phyloP scores from a whole-genome alignment of 2,888 invertebrate genomes.

The Eupithecia vulgata region DNA sequence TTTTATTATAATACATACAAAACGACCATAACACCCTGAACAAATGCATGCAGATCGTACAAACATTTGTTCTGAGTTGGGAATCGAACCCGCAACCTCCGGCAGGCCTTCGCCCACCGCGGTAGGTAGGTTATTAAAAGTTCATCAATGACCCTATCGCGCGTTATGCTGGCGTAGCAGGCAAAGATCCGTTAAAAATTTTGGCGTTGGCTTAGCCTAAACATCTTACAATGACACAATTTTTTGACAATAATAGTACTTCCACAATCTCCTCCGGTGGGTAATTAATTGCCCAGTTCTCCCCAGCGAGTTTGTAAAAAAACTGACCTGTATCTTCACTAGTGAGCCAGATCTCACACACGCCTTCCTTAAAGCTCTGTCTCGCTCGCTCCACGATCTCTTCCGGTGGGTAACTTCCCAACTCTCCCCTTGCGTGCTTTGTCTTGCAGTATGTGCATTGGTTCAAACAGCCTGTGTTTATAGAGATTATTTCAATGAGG shows the following conservation, averaged over 20 bases:
- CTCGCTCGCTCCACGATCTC: conserved; percentile 94
- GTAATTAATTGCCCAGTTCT: not conserved
- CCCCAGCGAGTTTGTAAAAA: not conserved
- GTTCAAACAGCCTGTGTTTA: conserved; percentile 98
- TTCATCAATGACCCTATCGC: no score
- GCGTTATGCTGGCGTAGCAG: no score
- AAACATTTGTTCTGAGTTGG: no score
- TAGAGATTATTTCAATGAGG: conserved; percentile 97
- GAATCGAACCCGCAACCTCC: no score
- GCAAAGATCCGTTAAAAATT: no score
- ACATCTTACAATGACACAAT: not conserved
- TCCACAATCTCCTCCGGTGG: not conserved
- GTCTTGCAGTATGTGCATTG: conserved; percentile 99
- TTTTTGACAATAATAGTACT: no score
- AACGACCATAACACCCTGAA: no score
- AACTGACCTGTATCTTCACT: conserved; percentile 95
- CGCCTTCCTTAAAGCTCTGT: conserved; percentile 95
- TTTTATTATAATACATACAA: no score
- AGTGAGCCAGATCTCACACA: conserved; percentile 98
- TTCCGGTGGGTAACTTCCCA: conserved; percentile 96
- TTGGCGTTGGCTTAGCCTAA: not conserved
- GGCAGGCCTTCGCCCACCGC: no score
- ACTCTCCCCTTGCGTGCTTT: conserved; percentile 97
- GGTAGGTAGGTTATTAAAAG: no score
- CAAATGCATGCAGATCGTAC: no score